Base-by-base conservation (phyloP, 2,113 vertebrate species). In the Hypanus sabinus region DNA sequence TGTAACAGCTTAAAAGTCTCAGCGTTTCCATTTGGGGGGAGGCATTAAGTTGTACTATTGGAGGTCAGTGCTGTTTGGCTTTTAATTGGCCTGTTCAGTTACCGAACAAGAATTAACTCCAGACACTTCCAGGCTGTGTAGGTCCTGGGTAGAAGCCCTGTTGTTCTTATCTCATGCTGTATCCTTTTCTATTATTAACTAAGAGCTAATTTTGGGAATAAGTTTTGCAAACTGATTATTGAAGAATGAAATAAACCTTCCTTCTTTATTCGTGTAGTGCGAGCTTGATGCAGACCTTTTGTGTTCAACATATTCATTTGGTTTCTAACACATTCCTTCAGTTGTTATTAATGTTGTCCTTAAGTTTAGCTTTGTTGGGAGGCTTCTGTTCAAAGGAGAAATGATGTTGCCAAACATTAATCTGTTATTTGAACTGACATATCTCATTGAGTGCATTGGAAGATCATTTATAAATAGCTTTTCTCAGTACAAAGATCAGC, bases 341-440 rank as follows among this genome's bases (percentile, higher is more conserved):
- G 65, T 93, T 71, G 22, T 70, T 93, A 71, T 70, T 70, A 46
- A 93, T 68, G 33, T 46, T 73, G 1, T 70, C 68, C 18, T 73
- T 93, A 14, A 36, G 36, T 27, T 92, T 92, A 73, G 16, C 90
- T 71, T 92, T 68, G 68, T 12, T 71, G 16, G 90, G 68, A 24
- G 68, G 33, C 1, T 38, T 5, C 68, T 73, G 90, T 46, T 93
- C 70, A 71, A 71, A 93, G 85, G 85, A 93, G 68, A 38, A 73
- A 73, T 93, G 22, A 46, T 73, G 90, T 3, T 71, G 90, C 20
- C 68, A 93, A 93, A 73, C 68, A 93, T 97, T 96, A 96, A 96
- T 95, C 96, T 96, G 96, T 97, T 97, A 96, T 96, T 97, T 97
- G 96, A 96, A 95, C 95, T 96, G 95, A 96, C 96, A 96, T 27